Conservation (phyloP, 2,797 vertebrate genomes). For the Pyrocephalus nanus region DNA sequence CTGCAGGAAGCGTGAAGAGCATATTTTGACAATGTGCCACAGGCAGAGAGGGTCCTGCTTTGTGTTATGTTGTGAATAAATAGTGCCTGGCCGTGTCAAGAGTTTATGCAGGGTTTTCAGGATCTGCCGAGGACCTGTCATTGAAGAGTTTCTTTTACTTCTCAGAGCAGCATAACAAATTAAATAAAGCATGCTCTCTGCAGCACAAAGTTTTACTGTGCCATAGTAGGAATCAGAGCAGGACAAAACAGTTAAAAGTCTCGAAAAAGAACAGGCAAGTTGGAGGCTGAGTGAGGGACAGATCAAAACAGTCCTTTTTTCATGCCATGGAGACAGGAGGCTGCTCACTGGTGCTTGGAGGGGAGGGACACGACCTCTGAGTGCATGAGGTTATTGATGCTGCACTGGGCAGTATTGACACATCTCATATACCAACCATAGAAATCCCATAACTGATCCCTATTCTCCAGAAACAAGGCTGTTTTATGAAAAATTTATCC, state of each 20-base stretch:
- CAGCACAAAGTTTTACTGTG: not conserved
- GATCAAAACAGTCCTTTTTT: not conserved
- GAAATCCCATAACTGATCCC: not conserved
- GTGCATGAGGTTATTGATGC: not conserved
- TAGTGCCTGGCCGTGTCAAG: not conserved
- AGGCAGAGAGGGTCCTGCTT: conserved; percentile 31
- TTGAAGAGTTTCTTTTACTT: conserved; percentile 10
- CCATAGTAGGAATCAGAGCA: conserved; percentile 2
- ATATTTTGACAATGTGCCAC: conserved; percentile 14
- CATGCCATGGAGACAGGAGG: not conserved
- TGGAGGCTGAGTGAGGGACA: not conserved
- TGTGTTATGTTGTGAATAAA: conserved; percentile 23
- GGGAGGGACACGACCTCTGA: not conserved
- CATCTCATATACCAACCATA: not conserved
- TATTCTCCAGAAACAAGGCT: not conserved
- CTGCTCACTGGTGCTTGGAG: not conserved
- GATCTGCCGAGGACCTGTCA: not conserved
- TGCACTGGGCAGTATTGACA: not conserved
- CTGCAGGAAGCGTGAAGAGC: not conserved
- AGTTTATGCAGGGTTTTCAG: not conserved
- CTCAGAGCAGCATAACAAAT: not conserved
- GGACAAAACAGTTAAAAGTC: conserved; percentile 2
- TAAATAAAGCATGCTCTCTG: not conserved
- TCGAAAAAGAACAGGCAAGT: not conserved
- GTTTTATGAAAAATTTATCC: not conserved